Evolutionary conservation across 2,888 invertebrate species (phyloP), one percentile per base, ranked within the genome.

Genomic region (Rhabditoides inermis): DNA sequence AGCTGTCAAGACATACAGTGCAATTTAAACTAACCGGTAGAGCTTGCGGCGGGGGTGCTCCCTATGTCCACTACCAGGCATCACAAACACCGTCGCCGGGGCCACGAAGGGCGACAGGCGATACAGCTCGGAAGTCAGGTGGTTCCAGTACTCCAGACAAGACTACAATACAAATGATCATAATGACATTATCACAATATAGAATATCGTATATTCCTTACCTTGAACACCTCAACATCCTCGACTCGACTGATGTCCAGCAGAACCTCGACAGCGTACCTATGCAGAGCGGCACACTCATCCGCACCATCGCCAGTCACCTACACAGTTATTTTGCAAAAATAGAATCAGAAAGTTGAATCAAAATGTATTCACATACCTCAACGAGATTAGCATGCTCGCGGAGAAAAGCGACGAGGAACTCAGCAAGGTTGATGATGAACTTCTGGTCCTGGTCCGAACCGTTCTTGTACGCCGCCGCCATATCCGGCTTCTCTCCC

Each of bases 71-170:
- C 32, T 28, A 30, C 30, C n/a, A 5, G n/a, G 32, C 15, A 35
- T 6, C 10, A 18, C 1, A 45, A 48, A 51, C 12, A 58, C 27
- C 26, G 42, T 36, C 37, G 55, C 49, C 30, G 56, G 53, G 22
- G 51, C 45, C 20, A 58, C 81, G 77, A 85, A 86, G 25, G 88
- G 87, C 71, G 84, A 85, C 75, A 89, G 88, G 76, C 87, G 85
- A 77, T 95, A 99, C 68, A 98, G 82, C 77, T 92, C 90, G 56
- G 88, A 84, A 27, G 90, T 86, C 60, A 99, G 81, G 57, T 86
- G 85, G 80, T 91, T 92, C 98, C 98, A 99, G 80, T 92, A 98
- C 78, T 99, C 98, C 61, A 99, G 81, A 76, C 95, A 98, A 65
- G 99, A 95, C 82, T 70, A 39, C 36, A 60, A 51, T 15, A 51